Evolutionary conservation across 2,888 invertebrate species (phyloP).

Genomic region (Machimus atricapillus): DNA sequence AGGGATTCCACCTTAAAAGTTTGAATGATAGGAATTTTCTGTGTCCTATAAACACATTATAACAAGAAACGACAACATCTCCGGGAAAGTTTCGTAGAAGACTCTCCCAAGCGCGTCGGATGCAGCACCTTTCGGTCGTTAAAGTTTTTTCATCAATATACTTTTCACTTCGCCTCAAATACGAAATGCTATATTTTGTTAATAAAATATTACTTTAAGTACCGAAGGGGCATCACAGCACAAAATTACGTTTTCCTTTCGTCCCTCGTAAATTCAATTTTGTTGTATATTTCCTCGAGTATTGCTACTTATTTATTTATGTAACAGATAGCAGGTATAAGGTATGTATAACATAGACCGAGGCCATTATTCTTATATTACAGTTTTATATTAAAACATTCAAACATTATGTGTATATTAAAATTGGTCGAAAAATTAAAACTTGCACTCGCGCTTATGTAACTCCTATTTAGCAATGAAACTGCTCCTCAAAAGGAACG

Average conservation of each 20-base stretch:
- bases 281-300: no score
- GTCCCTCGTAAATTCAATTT: no score
- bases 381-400: no score
- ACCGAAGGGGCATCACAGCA: background rate
- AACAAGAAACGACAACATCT: background rate
- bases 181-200: background rate
- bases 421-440: no score
- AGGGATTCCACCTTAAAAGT: background rate
- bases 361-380: no score
- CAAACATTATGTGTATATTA: no score
- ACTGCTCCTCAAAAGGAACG: no score
- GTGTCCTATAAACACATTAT: background rate
- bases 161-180: background rate
- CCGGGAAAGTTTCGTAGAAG: background rate
- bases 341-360: no score
- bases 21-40: background rate
- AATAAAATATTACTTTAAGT: background rate
- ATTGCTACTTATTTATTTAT: no score
- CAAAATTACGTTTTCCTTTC: background rate
- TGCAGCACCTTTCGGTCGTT: background rate
- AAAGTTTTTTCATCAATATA: background rate
- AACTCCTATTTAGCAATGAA: no score
- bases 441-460: no score
- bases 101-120: background rate
- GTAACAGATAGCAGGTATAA: no score